Conservation (phyloP, 1,140 invertebrate genomes). For the Tetramorium alpestre region DNA sequence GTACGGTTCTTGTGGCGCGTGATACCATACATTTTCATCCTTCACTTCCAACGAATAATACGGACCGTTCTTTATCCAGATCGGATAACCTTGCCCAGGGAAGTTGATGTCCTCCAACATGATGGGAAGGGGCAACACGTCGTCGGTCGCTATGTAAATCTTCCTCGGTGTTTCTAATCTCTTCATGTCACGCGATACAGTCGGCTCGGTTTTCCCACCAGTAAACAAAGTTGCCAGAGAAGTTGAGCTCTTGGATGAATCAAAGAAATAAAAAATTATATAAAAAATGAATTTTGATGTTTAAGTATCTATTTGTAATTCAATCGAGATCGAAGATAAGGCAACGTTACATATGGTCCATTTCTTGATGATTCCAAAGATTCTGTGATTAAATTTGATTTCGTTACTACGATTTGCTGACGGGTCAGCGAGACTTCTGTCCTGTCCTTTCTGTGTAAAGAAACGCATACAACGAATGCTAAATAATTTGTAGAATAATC, state of each 20-base stretch:
- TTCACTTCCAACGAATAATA: background rate
- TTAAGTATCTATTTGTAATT: background rate
- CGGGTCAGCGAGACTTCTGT: background rate
- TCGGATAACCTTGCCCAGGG: constrained; percentile 14
- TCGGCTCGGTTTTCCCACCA: background rate
- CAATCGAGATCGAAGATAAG: background rate
- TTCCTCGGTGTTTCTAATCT: constrained; percentile 5
- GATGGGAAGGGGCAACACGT: background rate
- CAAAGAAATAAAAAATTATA: background rate
- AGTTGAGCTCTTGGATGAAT: background rate
- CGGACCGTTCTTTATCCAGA: constrained; percentile 30
- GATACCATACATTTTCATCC: constrained; percentile 6
- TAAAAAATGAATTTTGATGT: background rate
- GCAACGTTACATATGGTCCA: background rate
- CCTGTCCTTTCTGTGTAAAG: background rate
- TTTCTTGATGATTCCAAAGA: background rate
- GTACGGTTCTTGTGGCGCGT: background rate
- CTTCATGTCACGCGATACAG: background rate
- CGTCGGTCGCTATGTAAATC: constrained; percentile 16
- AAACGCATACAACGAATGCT: background rate
- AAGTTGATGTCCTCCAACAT: constrained; percentile 35
- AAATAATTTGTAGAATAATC: background rate
- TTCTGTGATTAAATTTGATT: background rate
- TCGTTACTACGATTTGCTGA: background rate
- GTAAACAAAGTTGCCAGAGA: background rate